A percentile compares a stretch with the other conserved stretches of the same genome.
These are phyloP conservation scores for Halcyon malimbica DNA, from an alignment of 2,113 vertebrate genomes.

Conservation along the genomic window DNA sequence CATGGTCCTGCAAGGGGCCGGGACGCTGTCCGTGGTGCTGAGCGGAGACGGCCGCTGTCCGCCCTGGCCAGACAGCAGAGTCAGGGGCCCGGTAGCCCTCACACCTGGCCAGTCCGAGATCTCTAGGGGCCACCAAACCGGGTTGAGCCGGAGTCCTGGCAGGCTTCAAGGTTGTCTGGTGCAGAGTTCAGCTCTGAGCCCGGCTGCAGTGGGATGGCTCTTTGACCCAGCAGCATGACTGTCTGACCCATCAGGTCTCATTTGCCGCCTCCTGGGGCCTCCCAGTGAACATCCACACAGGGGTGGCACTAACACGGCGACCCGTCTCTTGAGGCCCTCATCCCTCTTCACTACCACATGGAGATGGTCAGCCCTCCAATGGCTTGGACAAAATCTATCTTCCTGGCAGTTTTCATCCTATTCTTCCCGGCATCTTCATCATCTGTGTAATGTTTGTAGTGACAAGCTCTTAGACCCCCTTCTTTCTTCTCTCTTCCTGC, in stretches of 20 bases:
- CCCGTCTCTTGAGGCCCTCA: not conserved
- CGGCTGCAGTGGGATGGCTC: not conserved
- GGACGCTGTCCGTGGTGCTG: not conserved
- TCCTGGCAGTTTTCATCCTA: not conserved
- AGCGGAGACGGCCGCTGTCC: not conserved
- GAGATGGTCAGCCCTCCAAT: not conserved
- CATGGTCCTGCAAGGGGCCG: not conserved
- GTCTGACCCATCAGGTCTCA: not conserved
- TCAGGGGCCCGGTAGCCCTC: fast-evolving
- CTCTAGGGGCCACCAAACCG: not conserved
- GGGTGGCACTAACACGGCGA: not conserved
- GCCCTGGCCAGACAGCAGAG: not conserved
- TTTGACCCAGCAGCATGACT: not conserved
- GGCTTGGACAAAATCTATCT: not conserved
- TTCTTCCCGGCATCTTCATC: not conserved
- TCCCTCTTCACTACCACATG: not conserved
- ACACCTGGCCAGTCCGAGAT: fast-evolving
- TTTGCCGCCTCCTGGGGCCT: not conserved
- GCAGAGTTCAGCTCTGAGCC: fast-evolving
- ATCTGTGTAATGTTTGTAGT: not conserved
- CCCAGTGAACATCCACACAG: fast-evolving
- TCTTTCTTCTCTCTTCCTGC: slow-evolving; percentile 17
- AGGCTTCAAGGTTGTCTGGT: no score
- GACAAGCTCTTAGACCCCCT: not conserved
- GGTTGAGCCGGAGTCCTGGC: not conserved